Base-by-base conservation (phyloP, 2,888 invertebrate species). In the Sinelater perroti region DNA sequence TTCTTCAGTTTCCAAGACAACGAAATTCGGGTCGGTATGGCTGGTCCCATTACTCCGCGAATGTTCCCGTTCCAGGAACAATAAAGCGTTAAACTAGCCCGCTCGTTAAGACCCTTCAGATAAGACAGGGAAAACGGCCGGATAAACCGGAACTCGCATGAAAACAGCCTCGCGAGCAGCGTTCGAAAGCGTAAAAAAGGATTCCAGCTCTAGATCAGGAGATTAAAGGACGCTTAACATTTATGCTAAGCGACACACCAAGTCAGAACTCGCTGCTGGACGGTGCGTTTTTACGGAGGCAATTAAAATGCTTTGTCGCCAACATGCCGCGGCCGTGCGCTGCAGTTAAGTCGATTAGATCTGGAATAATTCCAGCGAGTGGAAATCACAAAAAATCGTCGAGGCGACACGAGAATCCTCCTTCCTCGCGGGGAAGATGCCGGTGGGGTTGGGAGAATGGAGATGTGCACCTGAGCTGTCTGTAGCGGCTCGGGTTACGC, bases 401-500 rank as follows among this genome's bases (percentile, higher is more conserved):
- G n/a, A n/a, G n/a, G n/a, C n/a, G 11, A 38, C 20, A 20, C 10
- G 13, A 38, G 20, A 50, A 16, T 36, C 36, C 26, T 51, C 42
- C 42, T 51, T 36, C 45, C 46, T 53, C 53, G n/a, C 53, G 45
- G 53, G 36, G 35, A 45, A 26, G 10, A 36, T 40, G 46, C 40
- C 26, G 45, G 53, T 38, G 33, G 53, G 45, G 35, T 46, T 44
- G 21, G 13, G 46, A 46, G 45, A 54, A 45, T 35, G 24, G 35
- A 45, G 47, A 47, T 46, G 54, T 54, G 40, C 54, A 54, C 47
- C 47, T 47, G 54, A 54, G 38, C 54, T 47, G 38, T 54, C 47
- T 54, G 21, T 14, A 10, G 28, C 17, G 20, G 36, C 20, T 54
- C 54, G 16, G 31, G 40, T 54, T 54, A 47, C 54, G 47, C 28